Percentiles rank a stretch among this genome's conserved stretches.
These are phyloP conservation scores for Ectemnius lituratus DNA, from an alignment of 2,888 invertebrate species.

Conservation along the genomic window DNA sequence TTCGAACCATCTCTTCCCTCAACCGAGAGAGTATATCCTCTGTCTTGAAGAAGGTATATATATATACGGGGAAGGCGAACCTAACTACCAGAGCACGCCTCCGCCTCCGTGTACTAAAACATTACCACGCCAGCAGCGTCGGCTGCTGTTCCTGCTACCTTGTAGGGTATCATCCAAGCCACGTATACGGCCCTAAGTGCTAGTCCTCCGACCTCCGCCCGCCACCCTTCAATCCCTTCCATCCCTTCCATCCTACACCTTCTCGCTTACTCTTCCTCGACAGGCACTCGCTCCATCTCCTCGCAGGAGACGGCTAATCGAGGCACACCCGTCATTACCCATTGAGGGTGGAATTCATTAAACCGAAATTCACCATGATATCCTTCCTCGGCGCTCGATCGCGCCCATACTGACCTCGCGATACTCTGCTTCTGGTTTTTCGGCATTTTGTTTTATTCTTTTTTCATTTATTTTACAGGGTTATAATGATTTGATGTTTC, in stretches of 20 bases:
- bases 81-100: constrained; percentile 66
- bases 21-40: too few species aligned
- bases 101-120: constrained; percentile 65
- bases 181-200: constrained; percentile 69
- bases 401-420: neutral
- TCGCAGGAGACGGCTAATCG: constrained; percentile 49
- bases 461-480: constrained; percentile 20
- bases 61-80: constrained; percentile 55
- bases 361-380: constrained; percentile 66
- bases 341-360: constrained; percentile 76
- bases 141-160: constrained; percentile 66
- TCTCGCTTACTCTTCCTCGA: constrained; percentile 30
- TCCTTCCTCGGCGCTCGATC: constrained; percentile 11
- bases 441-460: constrained; percentile 10
- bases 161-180: constrained; percentile 69
- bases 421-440: constrained; percentile 9
- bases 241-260: constrained; percentile 1
- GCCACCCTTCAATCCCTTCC: constrained; percentile 23
- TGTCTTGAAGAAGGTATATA: constrained; percentile 24
- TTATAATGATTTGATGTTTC: too few species aligned
- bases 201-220: constrained; percentile 58
- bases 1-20: neutral
- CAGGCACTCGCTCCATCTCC: constrained; percentile 11
- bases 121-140: constrained; percentile 63
- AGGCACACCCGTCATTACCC: constrained; percentile 70